Percentiles rank a stretch among this genome's conserved stretches.
phyloP scores from a whole-genome alignment of 2,888 invertebrate species.

The Ypsolopha sequella region DNA sequence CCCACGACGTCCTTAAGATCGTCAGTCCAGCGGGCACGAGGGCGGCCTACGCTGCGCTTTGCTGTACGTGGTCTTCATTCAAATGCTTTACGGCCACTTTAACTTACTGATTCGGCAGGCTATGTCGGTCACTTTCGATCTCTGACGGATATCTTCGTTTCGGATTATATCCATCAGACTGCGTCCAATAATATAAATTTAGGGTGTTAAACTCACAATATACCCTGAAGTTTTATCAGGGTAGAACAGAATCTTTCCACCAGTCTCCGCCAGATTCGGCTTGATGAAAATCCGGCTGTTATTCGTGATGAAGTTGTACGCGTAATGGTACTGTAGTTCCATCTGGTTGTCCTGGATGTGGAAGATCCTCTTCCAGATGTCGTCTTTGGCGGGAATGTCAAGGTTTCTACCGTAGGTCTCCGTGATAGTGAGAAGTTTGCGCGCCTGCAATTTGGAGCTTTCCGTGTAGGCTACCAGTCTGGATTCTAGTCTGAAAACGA shows the following conservation, averaged over 20 bases:
- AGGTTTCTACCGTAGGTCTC: constrained; percentile 75
- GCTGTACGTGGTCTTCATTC: too few species aligned
- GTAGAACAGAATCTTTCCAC: constrained; percentile 74
- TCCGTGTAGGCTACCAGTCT: constrained; percentile 40
- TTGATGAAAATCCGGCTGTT: constrained; percentile 76
- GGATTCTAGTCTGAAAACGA: constrained; percentile 34
- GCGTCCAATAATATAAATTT: too few species aligned
- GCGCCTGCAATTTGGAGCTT: constrained; percentile 37
- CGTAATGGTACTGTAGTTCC: constrained; percentile 74
- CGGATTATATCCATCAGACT: too few species aligned
- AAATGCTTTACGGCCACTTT: too few species aligned
- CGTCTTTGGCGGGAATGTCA: constrained; percentile 64
- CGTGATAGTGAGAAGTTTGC: constrained; percentile 50
- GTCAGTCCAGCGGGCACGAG: too few species aligned
- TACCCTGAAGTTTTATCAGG: constrained; percentile 76
- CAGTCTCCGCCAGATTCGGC: constrained; percentile 78
- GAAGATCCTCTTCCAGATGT: constrained; percentile 77
- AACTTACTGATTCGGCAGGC: too few species aligned
- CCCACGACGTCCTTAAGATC: too few species aligned
- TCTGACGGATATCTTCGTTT: too few species aligned
- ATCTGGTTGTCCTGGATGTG: constrained; percentile 72
- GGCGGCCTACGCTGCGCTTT: too few species aligned
- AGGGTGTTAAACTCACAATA: constrained; percentile 61
- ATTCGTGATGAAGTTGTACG: constrained; percentile 71
- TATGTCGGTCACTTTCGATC: too few species aligned